phyloP scores from a whole-genome alignment of 2,113 vertebrate species.

The Australoheros scitulus region DNA sequence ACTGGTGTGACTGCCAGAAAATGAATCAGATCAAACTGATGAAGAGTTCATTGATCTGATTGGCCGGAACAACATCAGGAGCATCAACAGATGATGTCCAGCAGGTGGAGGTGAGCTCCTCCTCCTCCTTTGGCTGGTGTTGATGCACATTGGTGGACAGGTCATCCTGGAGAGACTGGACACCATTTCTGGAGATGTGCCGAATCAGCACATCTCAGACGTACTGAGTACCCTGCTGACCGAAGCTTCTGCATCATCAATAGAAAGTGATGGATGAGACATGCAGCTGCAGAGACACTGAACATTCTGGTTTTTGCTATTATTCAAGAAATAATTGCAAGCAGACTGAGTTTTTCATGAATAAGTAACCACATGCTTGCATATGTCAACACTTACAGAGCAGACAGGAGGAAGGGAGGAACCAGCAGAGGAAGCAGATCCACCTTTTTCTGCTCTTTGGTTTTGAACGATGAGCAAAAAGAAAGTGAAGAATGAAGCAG shows the following conservation, averaged over 20 bases:
- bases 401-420: background rate
- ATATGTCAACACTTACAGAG: background rate
- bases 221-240: rapidly evolving
- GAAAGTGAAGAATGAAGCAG: background rate
- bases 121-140: background rate
- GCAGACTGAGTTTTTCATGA: background rate
- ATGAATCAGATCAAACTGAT: background rate
- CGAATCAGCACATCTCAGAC: background rate
- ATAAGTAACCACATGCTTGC: background rate
- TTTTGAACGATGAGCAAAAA: background rate
- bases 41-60: background rate
- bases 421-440: background rate
- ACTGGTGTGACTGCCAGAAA: background rate
- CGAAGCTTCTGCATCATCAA: background rate
- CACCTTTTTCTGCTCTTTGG: background rate
- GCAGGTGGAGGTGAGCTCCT: background rate
- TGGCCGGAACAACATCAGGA: background rate
- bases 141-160: background rate
- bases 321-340: background rate
- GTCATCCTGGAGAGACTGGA: background rate
- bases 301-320: background rate
- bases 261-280: background rate
- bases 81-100: background rate
- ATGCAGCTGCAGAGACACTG: background rate
- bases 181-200: background rate